phyloP scores from a whole-genome alignment of 2,797 vertebrate species.

The Kryptolebias ocellatus region DNA sequence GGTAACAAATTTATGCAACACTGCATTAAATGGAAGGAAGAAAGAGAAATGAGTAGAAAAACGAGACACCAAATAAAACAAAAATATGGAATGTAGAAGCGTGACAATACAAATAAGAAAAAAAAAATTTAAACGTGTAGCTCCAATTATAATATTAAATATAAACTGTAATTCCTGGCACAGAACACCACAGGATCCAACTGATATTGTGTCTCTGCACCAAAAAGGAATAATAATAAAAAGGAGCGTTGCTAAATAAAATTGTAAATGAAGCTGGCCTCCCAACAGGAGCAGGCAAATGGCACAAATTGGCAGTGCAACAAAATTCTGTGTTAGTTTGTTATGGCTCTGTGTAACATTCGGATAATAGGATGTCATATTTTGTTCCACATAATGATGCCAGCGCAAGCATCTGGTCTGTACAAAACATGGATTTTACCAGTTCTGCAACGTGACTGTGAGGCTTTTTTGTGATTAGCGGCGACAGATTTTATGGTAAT shows the following conservation, averaged over 20 bases:
- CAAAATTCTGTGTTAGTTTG: slow-evolving; percentile 62
- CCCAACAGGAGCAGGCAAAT: slow-evolving; percentile 47
- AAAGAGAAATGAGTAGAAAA: not conserved
- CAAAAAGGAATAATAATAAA: slow-evolving; percentile 40
- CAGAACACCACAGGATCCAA: slow-evolving; percentile 22
- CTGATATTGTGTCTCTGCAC: slow-evolving; percentile 42
- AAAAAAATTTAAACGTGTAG: not conserved
- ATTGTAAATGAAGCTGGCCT: slow-evolving; percentile 59
- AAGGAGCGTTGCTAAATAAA: slow-evolving; percentile 50
- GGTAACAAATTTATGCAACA: slow-evolving; percentile 5
- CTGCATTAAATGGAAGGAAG: not conserved
- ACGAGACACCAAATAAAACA: not conserved
- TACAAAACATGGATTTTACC: slow-evolving; percentile 44
- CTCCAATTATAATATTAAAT: slow-evolving; percentile 15
- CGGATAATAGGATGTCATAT: slow-evolving; percentile 67
- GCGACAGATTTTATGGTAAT: slow-evolving; percentile 20
- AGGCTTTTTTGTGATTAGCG: slow-evolving; percentile 17
- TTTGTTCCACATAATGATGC: slow-evolving; percentile 60
- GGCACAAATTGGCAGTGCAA: slow-evolving; percentile 56
- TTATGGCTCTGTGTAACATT: slow-evolving; percentile 64
- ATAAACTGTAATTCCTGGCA: slow-evolving; percentile 27
- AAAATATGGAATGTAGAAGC: not conserved
- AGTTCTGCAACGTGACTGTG: slow-evolving; percentile 12
- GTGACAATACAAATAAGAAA: not conserved
- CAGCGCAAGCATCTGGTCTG: slow-evolving; percentile 55